A percentile compares a stretch with the other conserved stretches of the same genome.
Evolutionary conservation across 2,888 invertebrate species (phyloP).

Genomic region (Pemphredon lugubris): DNA sequence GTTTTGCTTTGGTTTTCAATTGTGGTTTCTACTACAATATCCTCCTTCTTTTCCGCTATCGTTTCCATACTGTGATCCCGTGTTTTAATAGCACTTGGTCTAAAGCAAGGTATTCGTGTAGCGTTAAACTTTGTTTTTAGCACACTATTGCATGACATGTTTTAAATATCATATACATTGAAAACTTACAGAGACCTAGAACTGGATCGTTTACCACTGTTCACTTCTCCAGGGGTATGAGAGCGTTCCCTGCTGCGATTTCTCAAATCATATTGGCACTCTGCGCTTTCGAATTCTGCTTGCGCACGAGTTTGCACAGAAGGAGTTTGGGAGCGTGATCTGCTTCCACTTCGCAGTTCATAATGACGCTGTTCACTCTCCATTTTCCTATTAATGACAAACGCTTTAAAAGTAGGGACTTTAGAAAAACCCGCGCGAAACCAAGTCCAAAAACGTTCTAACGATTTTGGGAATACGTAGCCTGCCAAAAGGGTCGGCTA

Average conservation of each 20-base stretch:
- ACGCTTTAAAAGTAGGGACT: neutral
- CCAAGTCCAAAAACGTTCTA: neutral
- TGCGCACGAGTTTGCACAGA: slow-evolving; percentile 59
- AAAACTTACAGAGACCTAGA: neutral
- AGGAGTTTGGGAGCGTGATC: slow-evolving; percentile 78
- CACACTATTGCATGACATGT: too few species aligned
- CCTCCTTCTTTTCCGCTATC: slow-evolving; percentile 69
- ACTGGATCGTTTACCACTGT: slow-evolving; percentile 52
- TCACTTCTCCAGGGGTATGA: slow-evolving; percentile 73
- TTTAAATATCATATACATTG: too few species aligned
- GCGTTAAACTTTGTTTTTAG: too few species aligned
- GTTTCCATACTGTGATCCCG: slow-evolving; percentile 70
- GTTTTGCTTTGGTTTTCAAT: slow-evolving; percentile 56
- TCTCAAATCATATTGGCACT: slow-evolving; percentile 75
- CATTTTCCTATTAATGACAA: slow-evolving; percentile 63
- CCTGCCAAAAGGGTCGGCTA: neutral
- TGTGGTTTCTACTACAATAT: slow-evolving; percentile 41
- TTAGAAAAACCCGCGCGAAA: neutral
- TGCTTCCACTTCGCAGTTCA: slow-evolving; percentile 75
- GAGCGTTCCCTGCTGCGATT: slow-evolving; percentile 75
- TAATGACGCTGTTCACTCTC: slow-evolving; percentile 76
- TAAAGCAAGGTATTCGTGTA: slow-evolving; percentile 44
- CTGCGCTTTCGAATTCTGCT: slow-evolving; percentile 67
- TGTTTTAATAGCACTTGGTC: slow-evolving; percentile 65
- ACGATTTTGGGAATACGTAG: neutral